These are phyloP conservation scores for Enoplosus armatus DNA, from an alignment of 2,797 vertebrate genomes.

Conservation along the genomic window DNA sequence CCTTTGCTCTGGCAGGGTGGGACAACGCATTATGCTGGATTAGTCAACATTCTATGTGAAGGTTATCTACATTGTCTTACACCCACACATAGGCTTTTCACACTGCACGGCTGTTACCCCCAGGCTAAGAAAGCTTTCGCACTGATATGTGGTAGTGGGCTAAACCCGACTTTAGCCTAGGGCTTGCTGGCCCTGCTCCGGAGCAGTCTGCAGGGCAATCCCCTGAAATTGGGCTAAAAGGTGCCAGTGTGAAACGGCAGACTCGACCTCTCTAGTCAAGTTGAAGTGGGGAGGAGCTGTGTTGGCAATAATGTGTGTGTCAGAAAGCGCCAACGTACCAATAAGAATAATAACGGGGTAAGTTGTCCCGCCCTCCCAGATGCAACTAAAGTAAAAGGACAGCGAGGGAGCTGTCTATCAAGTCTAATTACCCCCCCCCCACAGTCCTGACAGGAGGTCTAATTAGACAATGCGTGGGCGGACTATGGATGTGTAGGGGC, in stretches of 20 bases:
- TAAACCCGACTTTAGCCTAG: no score
- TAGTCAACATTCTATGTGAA: background rate
- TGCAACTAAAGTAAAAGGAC: background rate
- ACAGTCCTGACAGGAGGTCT: conserved; percentile 11
- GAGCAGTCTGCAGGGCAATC: no score
- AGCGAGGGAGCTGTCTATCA: background rate
- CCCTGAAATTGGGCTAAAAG: no score
- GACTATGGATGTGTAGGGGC: background rate
- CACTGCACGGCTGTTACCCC: no score
- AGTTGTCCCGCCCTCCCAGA: background rate
- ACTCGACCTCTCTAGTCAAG: no score
- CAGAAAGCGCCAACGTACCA: background rate
- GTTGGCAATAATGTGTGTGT: background rate
- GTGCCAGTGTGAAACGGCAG: no score
- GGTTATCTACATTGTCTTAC: background rate
- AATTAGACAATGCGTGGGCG: conserved; percentile 1
- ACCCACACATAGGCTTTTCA: no score
- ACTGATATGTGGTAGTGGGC: no score
- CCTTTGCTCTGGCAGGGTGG: no score
- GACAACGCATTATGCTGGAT: background rate
- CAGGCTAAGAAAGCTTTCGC: no score
- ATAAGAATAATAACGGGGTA: background rate
- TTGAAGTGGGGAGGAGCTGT: background rate
- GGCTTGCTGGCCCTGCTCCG: no score
- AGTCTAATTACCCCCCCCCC: background rate